phyloP scores from a whole-genome alignment of 2,797 vertebrate genomes.

The Sebastes hopkinsi region DNA sequence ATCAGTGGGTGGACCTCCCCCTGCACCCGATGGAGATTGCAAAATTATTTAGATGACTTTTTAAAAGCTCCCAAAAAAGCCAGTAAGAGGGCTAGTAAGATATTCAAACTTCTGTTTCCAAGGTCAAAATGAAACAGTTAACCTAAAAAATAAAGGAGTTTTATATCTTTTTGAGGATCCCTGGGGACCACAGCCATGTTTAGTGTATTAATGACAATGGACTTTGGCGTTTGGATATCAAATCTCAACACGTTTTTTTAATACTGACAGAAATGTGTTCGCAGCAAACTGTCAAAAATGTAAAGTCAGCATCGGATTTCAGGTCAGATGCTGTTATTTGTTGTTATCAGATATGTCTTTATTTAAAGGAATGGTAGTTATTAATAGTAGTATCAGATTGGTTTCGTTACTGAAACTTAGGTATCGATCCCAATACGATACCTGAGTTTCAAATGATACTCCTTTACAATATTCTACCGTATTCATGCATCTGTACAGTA shows the following conservation, averaged over 20 bases:
- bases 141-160: neutral
- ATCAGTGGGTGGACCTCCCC: neutral
- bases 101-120: neutral
- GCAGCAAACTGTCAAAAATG: neutral
- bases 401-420: no score
- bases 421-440: neutral
- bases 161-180: neutral
- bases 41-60: neutral
- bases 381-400: neutral
- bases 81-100: no score
- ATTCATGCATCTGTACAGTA: neutral
- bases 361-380: neutral
- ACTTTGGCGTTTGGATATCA: neutral
- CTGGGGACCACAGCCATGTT: neutral
- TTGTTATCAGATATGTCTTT: neutral
- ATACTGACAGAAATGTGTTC: neutral
- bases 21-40: neutral
- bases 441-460: neutral
- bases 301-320: neutral
- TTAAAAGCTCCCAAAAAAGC: no score
- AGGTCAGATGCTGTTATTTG: neutral
- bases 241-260: neutral
- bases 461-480: neutral
- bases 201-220: neutral
- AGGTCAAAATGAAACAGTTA: no score